Evolutionary conservation across 35 echinoderm and acorn worm genomes (phyloP).

Genomic region (Ophioderma brevispina): DNA sequence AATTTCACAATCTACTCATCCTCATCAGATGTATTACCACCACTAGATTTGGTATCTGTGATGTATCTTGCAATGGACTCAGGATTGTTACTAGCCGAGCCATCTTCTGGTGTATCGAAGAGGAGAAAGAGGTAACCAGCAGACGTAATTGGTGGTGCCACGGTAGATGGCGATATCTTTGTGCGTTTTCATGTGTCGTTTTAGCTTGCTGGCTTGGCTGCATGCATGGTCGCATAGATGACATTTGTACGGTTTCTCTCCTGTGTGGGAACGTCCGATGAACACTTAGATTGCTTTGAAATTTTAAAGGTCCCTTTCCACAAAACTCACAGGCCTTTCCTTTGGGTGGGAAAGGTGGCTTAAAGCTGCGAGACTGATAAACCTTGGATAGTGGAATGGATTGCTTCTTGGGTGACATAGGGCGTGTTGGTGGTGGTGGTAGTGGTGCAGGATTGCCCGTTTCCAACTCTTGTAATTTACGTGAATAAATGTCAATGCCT

Average conservation of each 20-base stretch:
- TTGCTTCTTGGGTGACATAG: conserved; percentile 25
- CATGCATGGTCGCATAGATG: conserved; percentile 96
- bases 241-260: conserved; percentile 97
- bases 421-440: no score
- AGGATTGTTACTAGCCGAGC: background rate
- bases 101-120: conserved; percentile 17
- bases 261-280: conserved; percentile 93
- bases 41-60: conserved; percentile 50
- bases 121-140: background rate
- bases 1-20: conserved; percentile 67
- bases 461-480: conserved; percentile 39
- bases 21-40: conserved; percentile 64
- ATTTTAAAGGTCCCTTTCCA: conserved; percentile 95
- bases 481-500: conserved; percentile 27
- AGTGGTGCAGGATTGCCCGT: conserved; percentile 31
- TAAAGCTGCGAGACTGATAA: conserved; percentile 27
- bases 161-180: conserved; percentile 64
- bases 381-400: conserved; percentile 43
- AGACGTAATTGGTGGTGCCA: conserved; percentile 11
- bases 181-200: conserved; percentile 98
- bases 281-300: conserved; percentile 97
- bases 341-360: conserved; percentile 74
- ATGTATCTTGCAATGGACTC: conserved; percentile 19
- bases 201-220: conserved; percentile 96
- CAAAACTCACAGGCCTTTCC: conserved; percentile 95